phyloP scores from a whole-genome alignment of 2,113 vertebrate species.

The Pachypanchax playfairii region DNA sequence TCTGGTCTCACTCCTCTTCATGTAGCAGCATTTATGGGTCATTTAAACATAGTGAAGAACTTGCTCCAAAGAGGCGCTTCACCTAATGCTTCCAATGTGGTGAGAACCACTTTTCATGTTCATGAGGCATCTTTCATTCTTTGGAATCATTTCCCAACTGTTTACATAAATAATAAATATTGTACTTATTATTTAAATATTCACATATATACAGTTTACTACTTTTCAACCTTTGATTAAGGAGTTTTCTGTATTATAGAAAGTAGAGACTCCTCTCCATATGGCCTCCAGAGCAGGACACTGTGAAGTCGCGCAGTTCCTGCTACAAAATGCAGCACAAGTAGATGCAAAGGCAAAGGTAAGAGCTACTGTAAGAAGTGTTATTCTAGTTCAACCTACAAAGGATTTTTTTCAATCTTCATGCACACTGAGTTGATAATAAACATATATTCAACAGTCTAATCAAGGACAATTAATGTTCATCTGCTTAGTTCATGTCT shows the following conservation, averaged over 20 bases:
- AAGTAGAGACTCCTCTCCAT: slow-evolving; percentile 97
- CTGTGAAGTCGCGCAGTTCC: slow-evolving; percentile 91
- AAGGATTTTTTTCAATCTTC: background rate
- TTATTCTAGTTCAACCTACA: background rate
- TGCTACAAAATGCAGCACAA: slow-evolving; percentile 95
- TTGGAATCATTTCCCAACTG: too few species aligned
- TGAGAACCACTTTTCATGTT: slow-evolving; percentile 71
- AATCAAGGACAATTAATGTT: background rate
- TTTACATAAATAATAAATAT: too few species aligned
- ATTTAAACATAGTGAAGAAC: slow-evolving; percentile 92
- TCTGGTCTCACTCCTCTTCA: slow-evolving; percentile 97
- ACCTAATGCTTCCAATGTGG: slow-evolving; percentile 97
- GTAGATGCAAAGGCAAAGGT: slow-evolving; percentile 97
- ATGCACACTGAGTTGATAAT: background rate
- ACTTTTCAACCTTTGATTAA: background rate
- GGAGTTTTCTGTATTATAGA: slow-evolving; percentile 72
- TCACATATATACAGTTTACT: too few species aligned
- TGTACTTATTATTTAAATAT: too few species aligned
- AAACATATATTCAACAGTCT: background rate
- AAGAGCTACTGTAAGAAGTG: too few species aligned
- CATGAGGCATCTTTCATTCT: too few species aligned
- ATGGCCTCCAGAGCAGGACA: slow-evolving; percentile 97
- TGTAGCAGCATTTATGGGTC: slow-evolving; percentile 97
- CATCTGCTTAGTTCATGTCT: too few species aligned
- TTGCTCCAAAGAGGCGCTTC: slow-evolving; percentile 93